Base-by-base conservation (phyloP, 1,140 invertebrate genomes). In the Brachionus manjavacas region DNA sequence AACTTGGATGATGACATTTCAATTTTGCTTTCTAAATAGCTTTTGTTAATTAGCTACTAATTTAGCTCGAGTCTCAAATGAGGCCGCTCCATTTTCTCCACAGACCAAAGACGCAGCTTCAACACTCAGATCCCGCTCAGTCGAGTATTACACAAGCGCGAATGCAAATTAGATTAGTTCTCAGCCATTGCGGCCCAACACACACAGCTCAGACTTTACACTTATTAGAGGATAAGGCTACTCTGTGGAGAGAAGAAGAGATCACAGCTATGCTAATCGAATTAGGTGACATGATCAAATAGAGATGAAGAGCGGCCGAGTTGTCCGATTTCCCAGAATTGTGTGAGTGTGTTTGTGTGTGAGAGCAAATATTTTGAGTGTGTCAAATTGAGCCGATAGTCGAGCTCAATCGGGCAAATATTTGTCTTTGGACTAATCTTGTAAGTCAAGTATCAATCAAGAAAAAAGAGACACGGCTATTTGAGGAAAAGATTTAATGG, bases 381-480 rank as follows among this genome's bases (percentile, higher is more conserved):
- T 20, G 31, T 72, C 39, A 72, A 41, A 72, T 16, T 20, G 16
- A 39, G n/a, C 35, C 14, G 28, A 31, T 31, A 68, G 31, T 72
- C 14, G 68, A 35, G 39, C n/a, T 72, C 35, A 68, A 68, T 39
- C 11, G 35, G 8, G 35, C 39, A 39, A 72, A 72, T 72, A 72
- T 72, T 72, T 72, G 31, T 8, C 39, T 72, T 72, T 72, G 16
- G 31, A 72, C 39, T 39, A 72, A 72, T 72, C 68, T 72, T 41
- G 4, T 41, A 72, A 72, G 68, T 72, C 68, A 72, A 72, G 68
- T 72, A 72, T 72, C 68, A 72, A 72, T 72, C 68, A 72, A 72
- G 35, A 70, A 70, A 39, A 35, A 20, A 41, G 14, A 72, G 16
- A 72, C 31, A 72, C 31, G 7, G 31, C 12, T 72, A 16, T 72